Evolutionary conservation across 2,888 invertebrate genomes (phyloP), one percentile per base, ranked within the genome.

Genomic region (Baronia brevicornis): DNA sequence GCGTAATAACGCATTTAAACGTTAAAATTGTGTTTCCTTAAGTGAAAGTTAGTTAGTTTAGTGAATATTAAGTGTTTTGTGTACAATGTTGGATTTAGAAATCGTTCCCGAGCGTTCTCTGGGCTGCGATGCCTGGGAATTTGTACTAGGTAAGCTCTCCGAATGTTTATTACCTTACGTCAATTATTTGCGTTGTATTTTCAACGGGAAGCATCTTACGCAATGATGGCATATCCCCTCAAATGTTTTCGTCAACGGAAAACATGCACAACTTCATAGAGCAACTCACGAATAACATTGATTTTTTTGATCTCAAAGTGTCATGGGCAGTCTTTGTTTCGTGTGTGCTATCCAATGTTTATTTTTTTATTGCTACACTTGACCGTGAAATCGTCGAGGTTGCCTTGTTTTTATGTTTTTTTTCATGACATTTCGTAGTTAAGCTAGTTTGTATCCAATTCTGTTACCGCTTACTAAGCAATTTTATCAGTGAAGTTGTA

Each of bases 41-140:
- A 72, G 78, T 75, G 71, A 77, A 77, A 78, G 69, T 73, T 70
- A 67, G 52, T 62, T 69, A 72, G 62, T 70, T 86, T 75, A 86
- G 96, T 97, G 96, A 95, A 80, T 94, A 95, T 84, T 89, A 94
- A 77, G 97, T 72, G 75, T 66, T 54, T 62, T 61, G 67, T 65
- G 61, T 74, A 87, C 65, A 78, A 98, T 98, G 97, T 89, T 98
- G 86, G 96, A 97, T 84, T 89, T 98, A 73, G 97, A 98, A 88
- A 94, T 98, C 63, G 90, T 95, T 72, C 97, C 97, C 56, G 97
- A 97, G 86, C 90, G 94, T 65, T 95, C 95, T 61, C 89, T 98
- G 69, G 95, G 97, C 84, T 95, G 96, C 80, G 97, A 97, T 84
- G 93, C 95, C 88, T 97, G 97, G 97, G 97, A 98, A 87, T 97